Percentiles rank a stretch among this genome's conserved stretches.
Evolutionary conservation across 2,888 invertebrate genomes (phyloP).

Genomic region (Apomyelois bistriatella): DNA sequence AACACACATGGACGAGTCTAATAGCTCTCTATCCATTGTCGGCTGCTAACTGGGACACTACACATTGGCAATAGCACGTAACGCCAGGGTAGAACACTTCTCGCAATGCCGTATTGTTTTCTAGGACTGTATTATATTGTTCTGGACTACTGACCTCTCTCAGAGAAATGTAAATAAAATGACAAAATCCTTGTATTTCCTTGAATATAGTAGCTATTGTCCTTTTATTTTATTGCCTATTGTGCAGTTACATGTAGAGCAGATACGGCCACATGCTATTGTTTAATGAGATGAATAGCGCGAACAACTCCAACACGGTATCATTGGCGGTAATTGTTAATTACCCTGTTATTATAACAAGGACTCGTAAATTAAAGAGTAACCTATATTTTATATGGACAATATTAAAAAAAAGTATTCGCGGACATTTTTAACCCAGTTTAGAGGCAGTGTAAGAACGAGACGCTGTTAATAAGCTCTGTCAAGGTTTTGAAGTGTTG

Average conservation of each 20-base stretch:
- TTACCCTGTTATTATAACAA: neutral
- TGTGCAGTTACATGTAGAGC: neutral
- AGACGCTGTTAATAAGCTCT: too few relatives aligned
- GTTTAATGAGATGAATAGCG: slow-evolving; percentile 9
- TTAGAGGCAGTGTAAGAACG: too few relatives aligned
- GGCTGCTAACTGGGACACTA: slow-evolving; percentile 50
- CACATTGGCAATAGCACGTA: slow-evolving; percentile 34
- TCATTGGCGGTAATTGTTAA: slow-evolving; percentile 4
- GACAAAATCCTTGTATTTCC: slow-evolving; percentile 1
- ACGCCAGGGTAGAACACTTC: slow-evolving; percentile 30
- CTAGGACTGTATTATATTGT: slow-evolving; percentile 10
- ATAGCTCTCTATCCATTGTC: slow-evolving; percentile 61
- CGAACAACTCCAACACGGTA: neutral
- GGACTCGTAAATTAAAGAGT: neutral
- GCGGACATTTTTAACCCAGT: too few relatives aligned
- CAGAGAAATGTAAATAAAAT: neutral
- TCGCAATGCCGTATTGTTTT: slow-evolving; percentile 23
- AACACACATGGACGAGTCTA: slow-evolving; percentile 66
- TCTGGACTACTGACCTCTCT: slow-evolving; percentile 8
- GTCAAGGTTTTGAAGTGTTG: too few relatives aligned
- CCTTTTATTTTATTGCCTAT: slow-evolving; percentile 4
- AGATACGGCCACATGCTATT: slow-evolving; percentile 1
- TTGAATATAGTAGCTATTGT: neutral
- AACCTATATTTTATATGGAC: too few relatives aligned
- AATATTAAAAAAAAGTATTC: too few relatives aligned